A percentile compares a stretch with the other conserved stretches of the same genome.
phyloP scores from a whole-genome alignment of 2,113 vertebrate genomes.

The Calcarius ornatus region DNA sequence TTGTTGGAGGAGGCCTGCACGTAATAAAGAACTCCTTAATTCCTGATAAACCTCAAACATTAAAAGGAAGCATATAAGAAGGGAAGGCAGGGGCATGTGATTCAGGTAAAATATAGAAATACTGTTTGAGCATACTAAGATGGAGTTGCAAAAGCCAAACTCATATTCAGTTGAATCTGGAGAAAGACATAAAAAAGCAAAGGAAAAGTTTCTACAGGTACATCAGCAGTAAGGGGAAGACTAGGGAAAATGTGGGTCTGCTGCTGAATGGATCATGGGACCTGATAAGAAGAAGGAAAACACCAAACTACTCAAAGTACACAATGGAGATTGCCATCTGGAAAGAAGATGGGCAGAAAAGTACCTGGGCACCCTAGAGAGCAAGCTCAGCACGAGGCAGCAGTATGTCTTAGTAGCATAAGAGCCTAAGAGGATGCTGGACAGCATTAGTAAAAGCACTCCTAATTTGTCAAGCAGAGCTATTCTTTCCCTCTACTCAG shows the following conservation, averaged over 20 bases:
- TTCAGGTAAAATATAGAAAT: not conserved
- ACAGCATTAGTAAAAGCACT: not conserved
- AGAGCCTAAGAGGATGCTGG: not conserved
- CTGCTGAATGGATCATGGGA: not conserved
- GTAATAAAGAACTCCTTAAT: not conserved
- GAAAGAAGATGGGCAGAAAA: not conserved
- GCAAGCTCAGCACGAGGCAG: not conserved
- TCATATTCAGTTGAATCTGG: not conserved
- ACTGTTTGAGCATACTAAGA: not conserved
- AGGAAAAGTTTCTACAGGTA: not conserved
- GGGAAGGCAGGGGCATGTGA: not conserved
- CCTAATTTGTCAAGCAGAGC: not conserved
- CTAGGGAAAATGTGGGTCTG: not conserved
- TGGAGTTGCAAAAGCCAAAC: not conserved
- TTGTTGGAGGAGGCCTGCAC: not conserved
- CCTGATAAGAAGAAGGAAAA: not conserved
- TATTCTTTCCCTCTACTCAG: not conserved
- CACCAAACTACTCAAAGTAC: not conserved
- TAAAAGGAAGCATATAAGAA: not conserved
- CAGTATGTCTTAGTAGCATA: not conserved
- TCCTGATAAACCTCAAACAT: not conserved
- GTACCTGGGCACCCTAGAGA: not conserved
- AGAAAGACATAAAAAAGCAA: not conserved
- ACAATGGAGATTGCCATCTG: not conserved
- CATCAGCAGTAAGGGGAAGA: not conserved